Base-by-base conservation (phyloP, 2,888 invertebrate genomes). In the Dioctria linearis region DNA sequence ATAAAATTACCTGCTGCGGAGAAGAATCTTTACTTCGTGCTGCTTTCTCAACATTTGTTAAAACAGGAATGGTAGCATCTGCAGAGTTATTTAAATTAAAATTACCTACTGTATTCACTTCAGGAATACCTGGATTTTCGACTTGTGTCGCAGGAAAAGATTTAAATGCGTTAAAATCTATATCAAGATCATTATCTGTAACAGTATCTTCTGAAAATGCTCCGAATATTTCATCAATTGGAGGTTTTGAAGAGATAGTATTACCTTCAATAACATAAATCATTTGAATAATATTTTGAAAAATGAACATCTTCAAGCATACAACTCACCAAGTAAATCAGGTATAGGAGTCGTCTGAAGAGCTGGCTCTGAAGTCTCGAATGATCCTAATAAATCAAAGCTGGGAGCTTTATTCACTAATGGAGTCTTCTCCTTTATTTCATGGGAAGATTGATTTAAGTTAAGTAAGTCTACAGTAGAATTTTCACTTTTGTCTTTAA, bases 201-300 rank as follows among this genome's bases (percentile, higher is more conserved):
- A 84, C 46, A 49, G 83, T 69, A 79, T 79, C 84, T 59, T 80
- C 63, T 13, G 85, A 85, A 11, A 90, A 85, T 9, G 90, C 86
- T 76, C 93, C 93, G 86, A 94, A 94, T 5, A 94, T 93, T 86
- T 94, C 94, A 85, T 94, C 94, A 81, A 91, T 88, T 80, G 89
- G 89, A 6, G 84, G 82, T 25, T 84, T 83, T 73, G 84, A 86
- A 9, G 87, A 83, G 81, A 85, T 84, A 39, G 83, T 81, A 73
- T 86, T 86, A 79, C 85, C 85, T 25, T 25, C 25, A 78, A 83
- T 80, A 67, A 71, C 0, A 8, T 59, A 40, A 40, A 43, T 25
- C 25, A 25, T 25, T 25, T 0, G 25, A 25, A 25, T 25, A 25
- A 43, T 40, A 43, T 42, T 75, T 42, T 57, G 25, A 25, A 25